These are phyloP conservation scores for Agrilus cyanescens DNA, from an alignment of 2,888 invertebrate genomes.

Conservation along the genomic window DNA sequence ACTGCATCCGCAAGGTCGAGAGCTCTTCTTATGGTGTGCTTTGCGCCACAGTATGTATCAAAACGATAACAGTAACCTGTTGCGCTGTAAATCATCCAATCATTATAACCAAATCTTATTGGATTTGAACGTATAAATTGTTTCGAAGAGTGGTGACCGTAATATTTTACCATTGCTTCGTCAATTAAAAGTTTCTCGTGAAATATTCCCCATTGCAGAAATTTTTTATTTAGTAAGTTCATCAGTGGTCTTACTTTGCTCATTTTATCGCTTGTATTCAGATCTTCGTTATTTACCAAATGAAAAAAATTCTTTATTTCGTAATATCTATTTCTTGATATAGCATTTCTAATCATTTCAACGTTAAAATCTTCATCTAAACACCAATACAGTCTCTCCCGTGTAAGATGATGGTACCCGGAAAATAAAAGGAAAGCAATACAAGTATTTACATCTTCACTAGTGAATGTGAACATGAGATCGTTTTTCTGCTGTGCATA, in stretches of 20 bases:
- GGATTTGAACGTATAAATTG: constrained; percentile 22
- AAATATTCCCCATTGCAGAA: constrained; percentile 14
- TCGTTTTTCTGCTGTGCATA: not conserved
- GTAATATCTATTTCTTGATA: constrained; percentile 19
- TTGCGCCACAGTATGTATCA: constrained; percentile 17
- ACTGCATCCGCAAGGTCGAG: constrained; percentile 10
- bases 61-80: constrained; percentile 18
- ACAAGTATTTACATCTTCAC: constrained; percentile 8
- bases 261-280: constrained; percentile 13
- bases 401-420: constrained; percentile 23
- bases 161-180: constrained; percentile 19
- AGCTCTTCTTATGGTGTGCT: constrained; percentile 2
- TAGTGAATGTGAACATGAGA: constrained; percentile 2
- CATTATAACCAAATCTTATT: constrained; percentile 22
- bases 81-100: constrained; percentile 20
- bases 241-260: constrained; percentile 10
- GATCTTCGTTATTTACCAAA: constrained; percentile 11
- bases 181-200: constrained; percentile 17
- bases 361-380: constrained; percentile 22
- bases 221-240: constrained; percentile 12
- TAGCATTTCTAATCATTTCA: constrained; percentile 18
- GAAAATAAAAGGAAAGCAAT: constrained; percentile 17
- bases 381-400: constrained; percentile 23
- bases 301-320: constrained; percentile 14
- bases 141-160: constrained; percentile 13